A percentile compares a stretch with the other conserved stretches of the same genome.
These are phyloP conservation scores for Indicator indicator DNA, from an alignment of 2,113 vertebrate species.

Conservation along the genomic window DNA sequence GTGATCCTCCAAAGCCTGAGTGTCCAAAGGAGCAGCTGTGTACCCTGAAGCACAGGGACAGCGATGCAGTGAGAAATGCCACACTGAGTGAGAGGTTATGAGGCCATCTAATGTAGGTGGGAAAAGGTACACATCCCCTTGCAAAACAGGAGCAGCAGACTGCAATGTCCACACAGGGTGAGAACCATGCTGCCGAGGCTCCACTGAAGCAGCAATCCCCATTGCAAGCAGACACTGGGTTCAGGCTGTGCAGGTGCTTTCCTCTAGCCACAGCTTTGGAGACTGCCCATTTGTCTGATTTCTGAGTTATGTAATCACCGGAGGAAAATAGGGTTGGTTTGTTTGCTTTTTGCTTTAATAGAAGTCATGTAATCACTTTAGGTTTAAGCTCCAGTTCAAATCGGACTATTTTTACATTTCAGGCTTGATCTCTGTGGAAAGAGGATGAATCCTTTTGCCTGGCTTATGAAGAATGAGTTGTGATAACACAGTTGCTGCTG, in stretches of 20 bases:
- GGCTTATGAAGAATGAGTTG: background rate
- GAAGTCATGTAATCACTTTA: slow-evolving; percentile 71
- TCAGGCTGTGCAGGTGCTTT: background rate
- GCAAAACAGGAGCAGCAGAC: background rate
- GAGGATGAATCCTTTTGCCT: slow-evolving; percentile 49
- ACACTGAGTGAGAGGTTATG: background rate
- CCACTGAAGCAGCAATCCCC: fast-evolving
- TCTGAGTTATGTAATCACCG: slow-evolving; percentile 43
- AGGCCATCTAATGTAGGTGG: background rate
- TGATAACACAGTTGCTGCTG: background rate
- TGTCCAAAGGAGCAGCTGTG: background rate
- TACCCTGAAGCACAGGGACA: background rate
- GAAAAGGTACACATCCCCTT: background rate
- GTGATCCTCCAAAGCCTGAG: background rate
- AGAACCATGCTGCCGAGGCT: fast-evolving
- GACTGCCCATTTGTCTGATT: slow-evolving; percentile 44
- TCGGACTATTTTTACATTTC: slow-evolving; percentile 70
- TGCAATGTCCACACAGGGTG: background rate
- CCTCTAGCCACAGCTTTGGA: background rate
- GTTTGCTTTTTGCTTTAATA: slow-evolving; percentile 66
- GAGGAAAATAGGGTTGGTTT: slow-evolving; percentile 28
- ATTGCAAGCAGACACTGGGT: fast-evolving
- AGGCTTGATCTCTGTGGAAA: slow-evolving; percentile 62
- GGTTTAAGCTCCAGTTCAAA: slow-evolving; percentile 67
- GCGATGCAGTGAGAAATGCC: background rate